These are phyloP conservation scores for Paratilapia polleni DNA, from an alignment of 2,113 vertebrate species.

Conservation along the genomic window DNA sequence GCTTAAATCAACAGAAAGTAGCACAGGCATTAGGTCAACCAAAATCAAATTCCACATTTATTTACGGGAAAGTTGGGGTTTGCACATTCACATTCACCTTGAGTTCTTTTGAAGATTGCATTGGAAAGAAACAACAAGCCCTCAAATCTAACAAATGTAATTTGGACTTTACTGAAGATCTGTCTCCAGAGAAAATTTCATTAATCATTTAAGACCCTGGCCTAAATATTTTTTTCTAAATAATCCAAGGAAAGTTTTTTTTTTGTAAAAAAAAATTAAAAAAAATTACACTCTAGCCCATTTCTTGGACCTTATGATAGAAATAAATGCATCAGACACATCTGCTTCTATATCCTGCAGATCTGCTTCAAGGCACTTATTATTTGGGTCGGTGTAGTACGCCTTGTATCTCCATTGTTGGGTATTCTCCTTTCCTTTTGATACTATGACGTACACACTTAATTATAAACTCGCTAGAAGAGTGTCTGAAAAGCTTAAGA, in stretches of 20 bases:
- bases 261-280: background rate
- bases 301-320: constrained; percentile 51
- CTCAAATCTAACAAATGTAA: background rate
- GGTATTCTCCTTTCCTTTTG: constrained; percentile 15
- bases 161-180: background rate
- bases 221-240: background rate
- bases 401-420: constrained; percentile 7
- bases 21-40: background rate
- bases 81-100: background rate
- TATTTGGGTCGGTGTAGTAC: constrained; percentile 51
- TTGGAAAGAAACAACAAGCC: background rate
- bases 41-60: background rate
- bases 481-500: background rate
- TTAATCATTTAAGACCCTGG: background rate
- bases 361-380: constrained; percentile 4
- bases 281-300: constrained; percentile 28
- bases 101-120: background rate
- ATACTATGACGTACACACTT: background rate
- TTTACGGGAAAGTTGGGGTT: background rate
- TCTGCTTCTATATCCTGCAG: constrained; percentile 10
- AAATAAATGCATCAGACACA: constrained; percentile 48
- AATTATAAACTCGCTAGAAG: background rate
- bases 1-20: background rate
- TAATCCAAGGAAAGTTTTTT: constrained; percentile 7
- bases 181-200: background rate